Evolutionary conservation across 2,797 vertebrate genomes (phyloP), one percentile per base, ranked within the genome.

Genomic region (Malurus leucopterus): DNA sequence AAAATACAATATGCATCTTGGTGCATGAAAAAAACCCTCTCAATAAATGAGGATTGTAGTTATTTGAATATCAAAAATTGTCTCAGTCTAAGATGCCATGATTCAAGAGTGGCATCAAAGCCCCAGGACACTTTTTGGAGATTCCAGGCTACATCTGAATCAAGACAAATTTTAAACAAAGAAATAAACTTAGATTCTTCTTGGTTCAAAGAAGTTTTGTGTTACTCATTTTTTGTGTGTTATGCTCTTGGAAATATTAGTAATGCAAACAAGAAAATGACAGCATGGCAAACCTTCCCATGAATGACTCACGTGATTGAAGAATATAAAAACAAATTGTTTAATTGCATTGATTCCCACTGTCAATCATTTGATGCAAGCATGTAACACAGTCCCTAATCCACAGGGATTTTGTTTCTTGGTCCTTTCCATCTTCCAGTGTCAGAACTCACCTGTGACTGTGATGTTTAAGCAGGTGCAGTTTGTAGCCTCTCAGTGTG

Each of bases 271-370:
- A 44, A 15, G 59, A 47, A 62, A 70, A 80, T 9, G 26, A 62
- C n/a, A 46, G 10, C 1, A 2, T 7, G 24, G 23, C 54, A 80
- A 64, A 63, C 0, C 0, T 58, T 38, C 27, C 36, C 0, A 0
- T 0, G 1, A 61, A 38, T 15, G 17, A 62, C 23, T 62, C 22
- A 15, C 7, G 1, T 38, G 13, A n/a, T 26, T 55, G 34, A 70
- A 76, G 10, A 69, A 70, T 9, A 5, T n/a, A 15, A 46, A 15
- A 14, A 43, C 8, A 4, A 50, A 5, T 0, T 10, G 13, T 20
- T 43, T 34, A n/a, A 51, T 16, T 55, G 12, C 30, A 38, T 21
- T 34, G 15, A 34, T 58, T 83, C 30, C 43, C 20, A 51, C 12
- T 23, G 43, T 29, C 32, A 68, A 2, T 15, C 36, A 29, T 32